phyloP scores from a whole-genome alignment of 2,113 vertebrate species.

The Odobenus rosmarus region DNA sequence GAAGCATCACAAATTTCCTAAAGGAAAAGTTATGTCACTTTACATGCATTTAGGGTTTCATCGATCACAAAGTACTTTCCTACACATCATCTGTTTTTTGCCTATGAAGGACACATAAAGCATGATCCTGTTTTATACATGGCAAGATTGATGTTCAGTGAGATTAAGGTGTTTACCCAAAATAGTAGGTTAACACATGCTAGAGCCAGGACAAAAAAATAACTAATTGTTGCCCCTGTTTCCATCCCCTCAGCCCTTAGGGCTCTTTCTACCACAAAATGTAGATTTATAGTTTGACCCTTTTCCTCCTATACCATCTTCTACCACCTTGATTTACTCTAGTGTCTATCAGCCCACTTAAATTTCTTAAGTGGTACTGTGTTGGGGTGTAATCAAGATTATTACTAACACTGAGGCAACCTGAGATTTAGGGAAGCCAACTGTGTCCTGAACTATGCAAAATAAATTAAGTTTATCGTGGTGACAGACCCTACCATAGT shows the following conservation, averaged over 20 bases:
- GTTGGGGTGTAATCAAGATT: background rate
- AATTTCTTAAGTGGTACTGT: background rate
- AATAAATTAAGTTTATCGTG: background rate
- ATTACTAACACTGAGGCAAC: background rate
- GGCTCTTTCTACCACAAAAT: background rate
- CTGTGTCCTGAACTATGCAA: background rate
- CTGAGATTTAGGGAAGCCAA: background rate
- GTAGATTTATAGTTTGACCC: background rate
- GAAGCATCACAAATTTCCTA: background rate
- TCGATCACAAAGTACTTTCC: background rate
- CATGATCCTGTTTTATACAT: background rate
- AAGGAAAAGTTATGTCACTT: background rate
- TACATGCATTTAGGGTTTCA: background rate
- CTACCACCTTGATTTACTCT: background rate
- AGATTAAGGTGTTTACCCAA: background rate
- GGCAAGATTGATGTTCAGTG: background rate
- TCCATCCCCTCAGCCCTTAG: background rate
- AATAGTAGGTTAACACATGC: background rate
- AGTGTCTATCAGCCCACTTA: background rate
- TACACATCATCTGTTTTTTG: background rate
- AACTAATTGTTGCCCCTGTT: fast-evolving
- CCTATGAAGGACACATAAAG: background rate
- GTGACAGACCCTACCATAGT: fast-evolving
- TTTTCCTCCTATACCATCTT: background rate
- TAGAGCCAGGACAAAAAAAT: background rate